Conservation (phyloP, 2,888 invertebrate species). For the Pycnomerus fuliginosus region DNA sequence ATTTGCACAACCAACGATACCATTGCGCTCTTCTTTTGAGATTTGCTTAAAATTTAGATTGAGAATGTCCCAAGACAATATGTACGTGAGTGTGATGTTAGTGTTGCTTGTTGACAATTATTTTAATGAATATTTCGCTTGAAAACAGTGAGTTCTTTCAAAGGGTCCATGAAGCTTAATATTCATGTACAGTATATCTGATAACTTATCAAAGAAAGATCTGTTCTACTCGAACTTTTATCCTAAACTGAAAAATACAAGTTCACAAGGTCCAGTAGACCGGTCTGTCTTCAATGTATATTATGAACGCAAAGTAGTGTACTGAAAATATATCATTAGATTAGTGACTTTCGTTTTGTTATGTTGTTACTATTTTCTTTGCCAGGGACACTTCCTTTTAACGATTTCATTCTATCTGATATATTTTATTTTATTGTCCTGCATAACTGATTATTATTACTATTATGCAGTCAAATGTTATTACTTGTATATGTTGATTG, state of each 20-base stretch:
- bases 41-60: slow-evolving; percentile 14
- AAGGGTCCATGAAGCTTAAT: slow-evolving; percentile 20
- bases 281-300: slow-evolving; percentile 18
- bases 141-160: slow-evolving; percentile 7
- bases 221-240: slow-evolving; percentile 19
- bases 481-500: slow-evolving; percentile 44
- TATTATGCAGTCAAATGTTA: slow-evolving; percentile 23
- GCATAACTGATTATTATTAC: background rate
- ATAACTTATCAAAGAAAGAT: slow-evolving; percentile 21
- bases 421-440: background rate
- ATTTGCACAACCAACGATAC: slow-evolving; percentile 18
- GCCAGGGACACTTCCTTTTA: no score
- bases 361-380: slow-evolving; percentile 5
- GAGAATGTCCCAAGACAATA: slow-evolving; percentile 22
- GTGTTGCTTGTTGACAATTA: slow-evolving; percentile 23
- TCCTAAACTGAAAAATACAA: slow-evolving; percentile 1
- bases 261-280: slow-evolving; percentile 10
- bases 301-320: slow-evolving; percentile 9
- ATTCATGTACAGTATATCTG: slow-evolving; percentile 19
- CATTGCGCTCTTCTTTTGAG: slow-evolving; percentile 22
- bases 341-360: slow-evolving; percentile 12
- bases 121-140: slow-evolving; percentile 17
- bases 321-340: slow-evolving; percentile 17
- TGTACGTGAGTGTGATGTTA: slow-evolving; percentile 25
- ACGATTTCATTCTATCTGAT: no score